Conservation (phyloP, 2,888 invertebrate species). For the Drosophila merina region DNA sequence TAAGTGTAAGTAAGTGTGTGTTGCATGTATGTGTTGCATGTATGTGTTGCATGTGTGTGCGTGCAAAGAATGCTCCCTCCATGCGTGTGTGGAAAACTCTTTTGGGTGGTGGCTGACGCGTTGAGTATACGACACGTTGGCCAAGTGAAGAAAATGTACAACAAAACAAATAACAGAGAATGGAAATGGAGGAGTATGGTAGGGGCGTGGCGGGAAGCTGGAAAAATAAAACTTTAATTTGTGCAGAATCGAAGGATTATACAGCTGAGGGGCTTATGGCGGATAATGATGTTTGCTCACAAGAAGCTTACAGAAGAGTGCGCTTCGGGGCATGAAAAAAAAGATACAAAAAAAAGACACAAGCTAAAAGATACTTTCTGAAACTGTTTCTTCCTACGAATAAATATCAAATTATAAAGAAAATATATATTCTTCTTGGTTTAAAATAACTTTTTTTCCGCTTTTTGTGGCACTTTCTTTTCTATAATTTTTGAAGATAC, state of each 20-base stretch:
- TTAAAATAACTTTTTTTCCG: background rate
- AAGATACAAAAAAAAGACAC: background rate
- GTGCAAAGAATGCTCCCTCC: slow-evolving; percentile 23
- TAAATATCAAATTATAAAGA: background rate
- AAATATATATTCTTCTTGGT: too few species aligned
- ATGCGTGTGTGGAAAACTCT: slow-evolving; percentile 42
- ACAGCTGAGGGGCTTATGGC: slow-evolving; percentile 10
- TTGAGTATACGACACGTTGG: slow-evolving; percentile 70
- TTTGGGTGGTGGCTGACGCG: slow-evolving; percentile 62
- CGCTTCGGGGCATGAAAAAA: background rate
- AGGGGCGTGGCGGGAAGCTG: background rate
- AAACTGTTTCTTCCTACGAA: too few species aligned
- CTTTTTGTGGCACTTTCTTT: slow-evolving; percentile 4
- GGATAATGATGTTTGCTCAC: slow-evolving; percentile 26
- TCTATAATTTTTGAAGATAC: slow-evolving; percentile 27
- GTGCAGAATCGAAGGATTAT: slow-evolving; percentile 28
- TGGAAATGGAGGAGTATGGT: background rate
- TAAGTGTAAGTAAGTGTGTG: background rate
- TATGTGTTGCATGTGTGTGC: background rate
- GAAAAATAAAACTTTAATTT: slow-evolving; percentile 35
- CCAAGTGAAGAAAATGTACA: slow-evolving; percentile 36
- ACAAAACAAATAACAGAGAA: slow-evolving; percentile 8
- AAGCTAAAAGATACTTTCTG: background rate
- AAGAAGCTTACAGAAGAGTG: slow-evolving; percentile 28
- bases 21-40: too few species aligned